Evolutionary conservation across 2,113 vertebrate genomes (phyloP).

Genomic region (Percina caprodes): DNA sequence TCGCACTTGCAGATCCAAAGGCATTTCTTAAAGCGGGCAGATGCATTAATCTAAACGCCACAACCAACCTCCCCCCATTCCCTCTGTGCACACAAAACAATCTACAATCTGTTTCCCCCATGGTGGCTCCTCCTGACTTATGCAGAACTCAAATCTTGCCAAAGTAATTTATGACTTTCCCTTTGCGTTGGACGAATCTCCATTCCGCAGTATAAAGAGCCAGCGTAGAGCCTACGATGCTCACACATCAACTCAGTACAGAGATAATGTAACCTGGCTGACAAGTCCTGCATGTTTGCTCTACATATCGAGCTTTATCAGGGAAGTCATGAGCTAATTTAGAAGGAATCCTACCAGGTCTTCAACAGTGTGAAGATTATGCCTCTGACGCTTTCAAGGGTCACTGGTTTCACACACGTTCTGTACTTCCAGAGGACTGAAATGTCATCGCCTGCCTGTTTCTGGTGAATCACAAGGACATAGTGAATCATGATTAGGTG

Average conservation of each 20-base stretch:
- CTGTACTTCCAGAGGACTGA: slow-evolving; percentile 26
- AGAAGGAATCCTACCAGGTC: slow-evolving; percentile 6
- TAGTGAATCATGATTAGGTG: slow-evolving; percentile 53
- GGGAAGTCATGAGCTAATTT: slow-evolving; percentile 29
- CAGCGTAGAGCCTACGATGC: slow-evolving; percentile 38
- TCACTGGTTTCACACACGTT: slow-evolving; percentile 54
- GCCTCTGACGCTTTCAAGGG: slow-evolving; percentile 47
- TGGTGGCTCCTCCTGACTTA: slow-evolving; percentile 75
- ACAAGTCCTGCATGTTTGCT: slow-evolving; percentile 37
- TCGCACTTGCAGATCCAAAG: slow-evolving; percentile 70
- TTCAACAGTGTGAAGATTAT: slow-evolving; percentile 16
- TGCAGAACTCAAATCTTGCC: slow-evolving; percentile 71
- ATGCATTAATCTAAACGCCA: slow-evolving; percentile 76
- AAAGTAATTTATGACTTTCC: slow-evolving; percentile 80
- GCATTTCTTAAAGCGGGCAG: slow-evolving; percentile 69
- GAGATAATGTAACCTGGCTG: slow-evolving; percentile 56
- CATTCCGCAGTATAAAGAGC: slow-evolving; percentile 50
- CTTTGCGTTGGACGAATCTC: slow-evolving; percentile 48
- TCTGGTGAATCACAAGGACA: slow-evolving; percentile 58
- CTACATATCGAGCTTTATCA: slow-evolving; percentile 33
- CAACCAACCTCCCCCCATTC: slow-evolving; percentile 61
- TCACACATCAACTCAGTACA: slow-evolving; percentile 49
- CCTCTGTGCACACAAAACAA: slow-evolving; percentile 70
- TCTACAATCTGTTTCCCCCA: slow-evolving; percentile 76
- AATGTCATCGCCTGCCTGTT: slow-evolving; percentile 60